These are phyloP conservation scores for Drosophila meridiana DNA, from an alignment of 2,888 invertebrate species.

Conservation along the genomic window DNA sequence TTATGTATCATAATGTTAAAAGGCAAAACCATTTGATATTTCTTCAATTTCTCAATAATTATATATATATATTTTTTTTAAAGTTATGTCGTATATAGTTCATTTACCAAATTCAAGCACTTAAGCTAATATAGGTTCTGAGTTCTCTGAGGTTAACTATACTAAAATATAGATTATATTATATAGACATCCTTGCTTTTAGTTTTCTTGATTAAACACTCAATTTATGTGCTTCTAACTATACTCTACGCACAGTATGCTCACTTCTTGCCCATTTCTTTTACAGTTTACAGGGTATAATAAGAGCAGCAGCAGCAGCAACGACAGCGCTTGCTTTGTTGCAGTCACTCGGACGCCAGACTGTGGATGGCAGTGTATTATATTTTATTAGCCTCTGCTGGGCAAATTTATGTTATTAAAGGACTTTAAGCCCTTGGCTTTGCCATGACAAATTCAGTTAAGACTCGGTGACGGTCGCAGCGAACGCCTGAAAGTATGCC, in stretches of 20 bases:
- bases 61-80: background rate
- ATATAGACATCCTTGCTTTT: background rate
- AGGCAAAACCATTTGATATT: too few relatives aligned
- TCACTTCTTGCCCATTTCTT: background rate
- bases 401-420: constrained; percentile 64
- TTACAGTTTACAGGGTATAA: constrained; percentile 20
- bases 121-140: background rate
- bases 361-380: constrained; percentile 67
- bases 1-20: too few relatives aligned
- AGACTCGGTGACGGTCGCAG: constrained; percentile 10
- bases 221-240: background rate
- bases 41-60: background rate
- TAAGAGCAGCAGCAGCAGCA: constrained; percentile 6
- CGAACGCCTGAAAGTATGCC: constrained; percentile 50
- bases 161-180: background rate
- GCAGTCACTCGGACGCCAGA: constrained; percentile 43
- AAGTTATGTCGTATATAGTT: background rate
- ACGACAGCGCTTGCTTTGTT: constrained; percentile 22
- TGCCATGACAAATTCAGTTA: constrained; percentile 52
- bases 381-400: constrained; percentile 68
- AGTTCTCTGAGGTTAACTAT: background rate
- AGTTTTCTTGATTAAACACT: background rate
- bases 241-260: background rate
- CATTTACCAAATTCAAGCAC: background rate
- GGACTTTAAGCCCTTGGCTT: constrained; percentile 43